Base-by-base conservation (phyloP, 2,888 invertebrate genomes). In the Chymomyza fuscimana region DNA sequence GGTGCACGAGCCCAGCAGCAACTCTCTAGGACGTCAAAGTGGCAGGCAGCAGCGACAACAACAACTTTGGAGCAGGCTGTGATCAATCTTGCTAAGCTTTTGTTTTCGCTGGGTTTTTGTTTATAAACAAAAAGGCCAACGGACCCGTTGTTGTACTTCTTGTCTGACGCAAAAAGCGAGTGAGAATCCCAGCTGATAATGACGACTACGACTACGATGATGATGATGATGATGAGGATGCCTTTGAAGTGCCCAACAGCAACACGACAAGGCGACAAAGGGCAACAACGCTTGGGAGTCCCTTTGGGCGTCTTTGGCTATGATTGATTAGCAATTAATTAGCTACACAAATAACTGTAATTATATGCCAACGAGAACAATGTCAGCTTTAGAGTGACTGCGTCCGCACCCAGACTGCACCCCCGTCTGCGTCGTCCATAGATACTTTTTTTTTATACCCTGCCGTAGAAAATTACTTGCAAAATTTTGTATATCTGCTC, bases 321-420 rank as follows among this genome's bases (percentile, higher is more conserved):
- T 90, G 90, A 90, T 90, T 90, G 90, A 91, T 90, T 90, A 87
- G 91, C 91, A 90, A 90, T 90, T 91, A 91, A 90, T 90, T 90
- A 90, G 89, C 89, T 89, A 82, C 88, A 90, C 90, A 90, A 89
- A 89, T 89, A 89, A 86, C 81, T 82, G 83, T 89, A 90, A 89
- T 89, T 90, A 90, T 86, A 87, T 81, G 87, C 81, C 79, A 82
- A 65, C 72, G 72, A 65, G 75, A 82, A 83, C 82, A 77, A 77
- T 80, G 82, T 82, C 72, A 60, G 60, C 60, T 32, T 58, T 54
- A 10, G 54, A 15, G 19, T 2, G 54, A 54, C 54, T 54, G 22
- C 10, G 52, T 19, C 16, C 52, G 22, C 25, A 16, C 16, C 16
- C 56, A 1, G 1, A 22, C 29, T 58, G 25, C 58, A 15, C 5